Evolutionary conservation across 2,113 vertebrate genomes (phyloP).

Genomic region (Callorhinus ursinus): DNA sequence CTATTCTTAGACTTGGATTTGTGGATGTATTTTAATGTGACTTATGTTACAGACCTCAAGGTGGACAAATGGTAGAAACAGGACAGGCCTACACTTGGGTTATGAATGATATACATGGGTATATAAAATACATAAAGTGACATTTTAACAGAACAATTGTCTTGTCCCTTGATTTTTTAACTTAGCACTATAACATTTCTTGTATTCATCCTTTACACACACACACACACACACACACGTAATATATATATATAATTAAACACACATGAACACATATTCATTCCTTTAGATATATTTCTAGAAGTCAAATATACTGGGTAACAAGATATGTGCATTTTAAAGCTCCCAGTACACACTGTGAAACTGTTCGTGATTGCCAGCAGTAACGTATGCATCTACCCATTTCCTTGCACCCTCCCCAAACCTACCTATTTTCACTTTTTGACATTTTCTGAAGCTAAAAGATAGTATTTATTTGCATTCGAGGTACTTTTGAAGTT

Average conservation of each 20-base stretch:
- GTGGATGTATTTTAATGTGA: slow-evolving; percentile 10
- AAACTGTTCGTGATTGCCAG: background rate
- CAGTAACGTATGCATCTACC: background rate
- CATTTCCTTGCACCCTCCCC: background rate
- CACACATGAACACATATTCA: background rate
- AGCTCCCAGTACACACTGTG: background rate
- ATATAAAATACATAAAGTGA: background rate
- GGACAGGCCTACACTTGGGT: background rate
- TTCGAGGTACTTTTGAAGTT: background rate
- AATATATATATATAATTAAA: background rate
- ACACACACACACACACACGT: background rate
- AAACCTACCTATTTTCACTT: background rate
- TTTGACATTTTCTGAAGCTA: background rate
- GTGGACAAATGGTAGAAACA: background rate
- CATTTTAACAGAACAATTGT: background rate
- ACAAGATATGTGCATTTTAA: background rate
- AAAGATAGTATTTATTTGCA: slow-evolving; percentile 46
- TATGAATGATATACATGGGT: background rate
- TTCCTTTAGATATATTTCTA: background rate
- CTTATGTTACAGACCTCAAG: background rate
- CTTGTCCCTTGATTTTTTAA: background rate
- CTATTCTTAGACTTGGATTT: slow-evolving; percentile 8
- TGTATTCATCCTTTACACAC: slow-evolving; percentile 9
- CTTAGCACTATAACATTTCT: background rate
- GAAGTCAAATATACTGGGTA: slow-evolving; percentile 16